Percentiles rank a stretch among this genome's conserved stretches.
Conservation (phyloP, 2,888 invertebrate species). For the Acrobasis suavella region DNA sequence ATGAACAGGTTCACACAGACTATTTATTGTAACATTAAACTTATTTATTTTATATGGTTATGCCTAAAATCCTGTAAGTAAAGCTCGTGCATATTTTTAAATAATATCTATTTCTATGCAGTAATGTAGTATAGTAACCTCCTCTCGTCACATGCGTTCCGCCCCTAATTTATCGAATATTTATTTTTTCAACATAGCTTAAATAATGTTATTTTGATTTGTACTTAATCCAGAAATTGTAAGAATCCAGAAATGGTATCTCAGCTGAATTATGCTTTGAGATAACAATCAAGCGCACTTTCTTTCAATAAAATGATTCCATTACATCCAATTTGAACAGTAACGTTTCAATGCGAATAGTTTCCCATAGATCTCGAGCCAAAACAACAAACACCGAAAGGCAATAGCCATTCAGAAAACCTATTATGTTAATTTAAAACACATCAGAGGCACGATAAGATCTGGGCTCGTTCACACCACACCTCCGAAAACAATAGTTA, state of each 20-base stretch:
- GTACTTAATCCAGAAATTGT: no score
- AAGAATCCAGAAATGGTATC: not conserved
- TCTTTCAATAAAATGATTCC: slow-evolving; percentile 9
- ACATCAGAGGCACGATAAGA: slow-evolving; percentile 75
- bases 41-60: no score
- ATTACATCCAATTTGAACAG: slow-evolving; percentile 15
- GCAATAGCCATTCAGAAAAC: slow-evolving; percentile 80
- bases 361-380: slow-evolving; percentile 50
- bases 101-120: no score
- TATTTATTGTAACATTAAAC: no score
- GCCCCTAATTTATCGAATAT: no score
- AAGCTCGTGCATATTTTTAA: no score
- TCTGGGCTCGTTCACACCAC: slow-evolving; percentile 79
- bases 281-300: not conserved
- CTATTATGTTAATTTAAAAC: slow-evolving; percentile 83
- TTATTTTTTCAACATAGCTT: no score
- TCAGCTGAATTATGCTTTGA: not conserved
- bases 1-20: no score
- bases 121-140: no score
- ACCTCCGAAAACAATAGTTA: slow-evolving; percentile 83
- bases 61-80: no score
- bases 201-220: not conserved
- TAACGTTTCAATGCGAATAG: slow-evolving; percentile 31
- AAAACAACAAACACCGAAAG: slow-evolving; percentile 73
- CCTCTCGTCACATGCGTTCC: no score